A percentile compares a stretch with the other conserved stretches of the same genome.
Conservation (phyloP, 2,797 vertebrate species). For the Amniataba percoides region DNA sequence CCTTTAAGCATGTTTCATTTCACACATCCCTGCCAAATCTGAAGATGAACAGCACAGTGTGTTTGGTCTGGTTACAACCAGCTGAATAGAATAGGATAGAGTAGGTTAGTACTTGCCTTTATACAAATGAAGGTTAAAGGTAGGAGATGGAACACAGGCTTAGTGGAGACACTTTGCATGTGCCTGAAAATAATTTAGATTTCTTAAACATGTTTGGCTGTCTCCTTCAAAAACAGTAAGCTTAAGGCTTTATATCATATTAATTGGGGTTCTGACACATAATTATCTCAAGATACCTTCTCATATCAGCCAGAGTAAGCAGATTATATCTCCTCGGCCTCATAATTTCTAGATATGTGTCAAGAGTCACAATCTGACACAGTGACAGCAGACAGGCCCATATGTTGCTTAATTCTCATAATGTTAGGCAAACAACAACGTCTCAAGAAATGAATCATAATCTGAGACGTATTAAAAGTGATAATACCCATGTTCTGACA, state of each 20-base stretch:
- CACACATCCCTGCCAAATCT: conserved; percentile 44
- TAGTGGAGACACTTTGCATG: neutral
- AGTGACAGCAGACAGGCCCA: conserved; percentile 55
- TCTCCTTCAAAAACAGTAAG: conserved; percentile 14
- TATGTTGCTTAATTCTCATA: conserved; percentile 58
- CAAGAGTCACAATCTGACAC: conserved; percentile 47
- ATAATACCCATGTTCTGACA: conserved; percentile 58
- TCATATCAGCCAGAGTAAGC: conserved; percentile 67
- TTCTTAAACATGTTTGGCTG: conserved; percentile 29
- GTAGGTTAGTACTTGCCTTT: neutral
- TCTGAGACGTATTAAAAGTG: conserved; percentile 63
- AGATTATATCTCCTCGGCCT: conserved; percentile 71
- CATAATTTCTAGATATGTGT: conserved; percentile 71
- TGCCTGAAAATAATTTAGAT: conserved; percentile 3
- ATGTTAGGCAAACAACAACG: conserved; percentile 55
- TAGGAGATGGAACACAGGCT: neutral
- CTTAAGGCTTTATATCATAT: conserved; percentile 28
- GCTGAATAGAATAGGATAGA: neutral
- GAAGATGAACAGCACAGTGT: conserved; percentile 26
- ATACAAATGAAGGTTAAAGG: neutral
- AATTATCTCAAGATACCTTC: conserved; percentile 64
- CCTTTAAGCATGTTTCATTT: conserved; percentile 50
- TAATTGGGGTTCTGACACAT: conserved; percentile 74
- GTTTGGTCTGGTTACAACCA: neutral
- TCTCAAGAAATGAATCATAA: conserved; percentile 58